These are phyloP conservation scores for Felis chaus DNA, from an alignment of 2,113 vertebrate species.

Conservation along the genomic window DNA sequence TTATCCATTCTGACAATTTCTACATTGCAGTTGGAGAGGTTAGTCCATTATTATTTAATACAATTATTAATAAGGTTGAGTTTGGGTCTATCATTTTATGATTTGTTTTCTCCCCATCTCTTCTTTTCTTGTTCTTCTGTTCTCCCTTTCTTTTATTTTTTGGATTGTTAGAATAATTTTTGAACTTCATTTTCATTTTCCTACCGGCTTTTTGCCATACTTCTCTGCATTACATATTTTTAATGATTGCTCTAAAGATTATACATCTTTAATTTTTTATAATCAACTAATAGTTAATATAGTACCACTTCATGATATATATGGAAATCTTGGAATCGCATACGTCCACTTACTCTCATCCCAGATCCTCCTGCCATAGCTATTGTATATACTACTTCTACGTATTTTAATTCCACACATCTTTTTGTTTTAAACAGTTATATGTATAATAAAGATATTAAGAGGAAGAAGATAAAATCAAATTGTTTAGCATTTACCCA, in stretches of 20 bases:
- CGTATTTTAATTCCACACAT: not conserved
- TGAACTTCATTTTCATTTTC: not conserved
- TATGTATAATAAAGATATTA: not conserved
- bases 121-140: not conserved
- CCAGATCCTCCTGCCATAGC: not conserved
- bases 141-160: not conserved
- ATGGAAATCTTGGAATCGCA: not conserved
- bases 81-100: not conserved
- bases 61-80: not conserved
- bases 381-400: not conserved
- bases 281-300: not conserved
- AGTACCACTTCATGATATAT: not conserved
- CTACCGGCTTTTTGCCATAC: not conserved
- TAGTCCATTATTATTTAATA: not conserved
- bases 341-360: not conserved
- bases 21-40: not conserved
- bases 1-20: conserved; percentile 17
- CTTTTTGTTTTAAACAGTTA: not conserved
- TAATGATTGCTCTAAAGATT: not conserved
- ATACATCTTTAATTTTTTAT: not conserved
- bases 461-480: not conserved
- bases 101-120: not conserved
- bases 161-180: not conserved
- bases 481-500: not conserved
- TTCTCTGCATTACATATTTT: not conserved